A percentile compares a stretch with the other conserved stretches of the same genome.
Conservation (phyloP, 2,797 vertebrate genomes). For the Thamnophis elegans region DNA sequence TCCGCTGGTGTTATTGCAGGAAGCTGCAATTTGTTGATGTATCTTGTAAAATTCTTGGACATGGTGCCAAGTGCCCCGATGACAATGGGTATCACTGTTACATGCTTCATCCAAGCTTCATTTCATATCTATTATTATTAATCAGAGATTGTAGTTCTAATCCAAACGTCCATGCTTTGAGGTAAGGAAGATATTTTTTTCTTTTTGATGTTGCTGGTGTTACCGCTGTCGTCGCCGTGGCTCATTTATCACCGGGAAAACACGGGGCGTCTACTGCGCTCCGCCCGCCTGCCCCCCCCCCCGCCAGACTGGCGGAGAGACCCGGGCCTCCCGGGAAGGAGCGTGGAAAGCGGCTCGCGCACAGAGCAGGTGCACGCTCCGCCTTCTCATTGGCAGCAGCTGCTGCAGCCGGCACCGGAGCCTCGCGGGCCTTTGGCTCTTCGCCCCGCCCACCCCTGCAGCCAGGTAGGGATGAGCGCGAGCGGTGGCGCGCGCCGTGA, state of each 20-base stretch:
- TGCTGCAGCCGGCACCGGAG: constrained; percentile 1
- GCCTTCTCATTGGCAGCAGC: constrained; percentile 54
- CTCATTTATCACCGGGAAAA: not conserved
- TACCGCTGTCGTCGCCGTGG: not conserved
- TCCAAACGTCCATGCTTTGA: not conserved
- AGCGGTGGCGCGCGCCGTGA: constrained; percentile 12
- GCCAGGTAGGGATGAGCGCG: constrained; percentile 35
- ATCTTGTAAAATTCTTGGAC: too few species aligned
- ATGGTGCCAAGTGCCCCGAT: too few species aligned
- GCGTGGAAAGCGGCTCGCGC: constrained; percentile 14
- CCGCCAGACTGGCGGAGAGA: not conserved
- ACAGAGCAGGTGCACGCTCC: constrained; percentile 61
- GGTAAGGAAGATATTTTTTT: not conserved
- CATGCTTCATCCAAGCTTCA: too few species aligned
- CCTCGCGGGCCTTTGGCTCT: not conserved
- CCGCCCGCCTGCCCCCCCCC: accelerated
- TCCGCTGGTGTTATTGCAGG: too few species aligned
- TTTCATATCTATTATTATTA: not conserved
- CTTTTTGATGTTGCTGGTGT: too few species aligned
- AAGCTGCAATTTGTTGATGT: too few species aligned
- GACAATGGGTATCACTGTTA: too few species aligned
- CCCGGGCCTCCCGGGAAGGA: not conserved
- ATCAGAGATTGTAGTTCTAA: not conserved
- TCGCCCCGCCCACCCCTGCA: constrained; percentile 21
- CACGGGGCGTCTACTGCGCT: too few species aligned